Evolutionary conservation across 35 echinoderm and acorn worm genomes (phyloP).

Genomic region (Diadema setosum): DNA sequence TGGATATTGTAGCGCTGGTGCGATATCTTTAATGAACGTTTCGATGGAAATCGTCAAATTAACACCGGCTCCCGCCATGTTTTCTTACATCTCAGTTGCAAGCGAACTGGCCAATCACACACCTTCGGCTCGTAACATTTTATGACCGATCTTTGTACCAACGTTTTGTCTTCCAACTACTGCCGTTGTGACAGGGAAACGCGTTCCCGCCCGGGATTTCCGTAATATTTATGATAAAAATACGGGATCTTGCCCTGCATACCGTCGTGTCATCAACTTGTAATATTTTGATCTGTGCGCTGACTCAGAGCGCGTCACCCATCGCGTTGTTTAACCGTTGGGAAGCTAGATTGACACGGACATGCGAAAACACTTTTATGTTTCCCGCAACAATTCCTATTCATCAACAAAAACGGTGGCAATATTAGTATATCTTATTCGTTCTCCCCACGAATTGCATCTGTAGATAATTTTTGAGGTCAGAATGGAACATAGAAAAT

Average conservation of each 20-base stretch:
- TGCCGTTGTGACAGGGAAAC: neutral
- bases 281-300: conserved; percentile 6
- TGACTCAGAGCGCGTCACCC: neutral
- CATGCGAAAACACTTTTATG: neutral
- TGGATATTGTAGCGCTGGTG: too few species aligned
- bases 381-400: too few species aligned
- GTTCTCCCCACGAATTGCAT: too few species aligned
- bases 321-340: neutral
- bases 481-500: too few species aligned
- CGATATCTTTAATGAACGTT: too few species aligned
- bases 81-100: too few species aligned
- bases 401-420: too few species aligned
- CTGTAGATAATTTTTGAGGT: too few species aligned
- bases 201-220: neutral
- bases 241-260: neutral
- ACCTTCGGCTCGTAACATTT: neutral
- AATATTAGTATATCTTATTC: too few species aligned
- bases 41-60: too few species aligned
- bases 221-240: neutral
- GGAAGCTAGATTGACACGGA: neutral
- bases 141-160: neutral
- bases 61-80: too few species aligned
- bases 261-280: neutral
- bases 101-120: too few species aligned
- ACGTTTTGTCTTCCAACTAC: neutral